Conservation (phyloP, 2,113 vertebrate species). For the Pomatostomus ruficeps region DNA sequence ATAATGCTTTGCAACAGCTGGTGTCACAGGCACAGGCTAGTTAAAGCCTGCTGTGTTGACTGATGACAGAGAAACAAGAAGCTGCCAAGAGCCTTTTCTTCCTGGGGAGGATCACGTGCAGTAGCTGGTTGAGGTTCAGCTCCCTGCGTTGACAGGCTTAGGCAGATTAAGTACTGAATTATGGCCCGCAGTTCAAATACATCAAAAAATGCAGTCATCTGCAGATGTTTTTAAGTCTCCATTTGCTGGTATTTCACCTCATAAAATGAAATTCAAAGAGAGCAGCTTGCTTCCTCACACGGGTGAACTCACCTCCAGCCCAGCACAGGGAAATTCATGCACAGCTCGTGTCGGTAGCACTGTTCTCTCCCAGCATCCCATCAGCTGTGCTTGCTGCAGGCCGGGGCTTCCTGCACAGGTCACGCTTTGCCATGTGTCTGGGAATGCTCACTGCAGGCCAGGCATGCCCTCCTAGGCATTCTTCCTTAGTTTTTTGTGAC, state of each 20-base stretch:
- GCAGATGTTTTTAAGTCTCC: slow-evolving; percentile 9
- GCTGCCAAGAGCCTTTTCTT: background rate
- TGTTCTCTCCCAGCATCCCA: background rate
- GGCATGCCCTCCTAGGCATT: background rate
- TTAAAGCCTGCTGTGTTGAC: background rate
- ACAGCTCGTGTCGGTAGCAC: accelerated
- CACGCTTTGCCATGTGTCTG: background rate
- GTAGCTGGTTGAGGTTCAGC: background rate
- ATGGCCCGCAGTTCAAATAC: background rate
- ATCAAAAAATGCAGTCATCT: background rate
- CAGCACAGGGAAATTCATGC: background rate
- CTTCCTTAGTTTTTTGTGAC: background rate
- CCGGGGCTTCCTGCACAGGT: background rate
- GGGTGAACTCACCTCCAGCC: background rate
- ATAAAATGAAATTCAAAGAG: background rate
- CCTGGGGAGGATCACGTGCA: background rate
- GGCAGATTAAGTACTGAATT: background rate
- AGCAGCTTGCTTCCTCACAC: background rate
- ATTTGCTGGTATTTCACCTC: background rate
- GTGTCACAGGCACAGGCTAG: background rate
- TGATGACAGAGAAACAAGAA: background rate
- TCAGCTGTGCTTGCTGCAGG: accelerated
- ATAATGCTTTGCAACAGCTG: background rate
- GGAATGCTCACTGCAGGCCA: accelerated
- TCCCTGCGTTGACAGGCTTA: background rate